Evolutionary conservation across 2,888 invertebrate genomes (phyloP), one percentile per base, ranked within the genome.

Genomic region (Patella depressa): DNA sequence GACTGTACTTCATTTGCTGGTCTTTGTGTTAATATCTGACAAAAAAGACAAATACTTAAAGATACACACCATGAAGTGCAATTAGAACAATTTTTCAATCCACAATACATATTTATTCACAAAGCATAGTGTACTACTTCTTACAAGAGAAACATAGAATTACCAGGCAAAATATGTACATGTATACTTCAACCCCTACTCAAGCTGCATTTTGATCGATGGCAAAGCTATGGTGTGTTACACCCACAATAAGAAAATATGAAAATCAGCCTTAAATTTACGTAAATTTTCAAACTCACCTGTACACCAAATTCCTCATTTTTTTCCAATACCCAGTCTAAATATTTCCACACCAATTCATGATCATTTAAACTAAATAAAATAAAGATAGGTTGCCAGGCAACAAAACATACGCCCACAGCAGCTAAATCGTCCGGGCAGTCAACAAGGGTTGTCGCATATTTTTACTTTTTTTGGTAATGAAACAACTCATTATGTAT

Each of bases 341-440:
- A 88, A 86, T 92, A 92, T 78, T 91, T 91, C 92, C 92, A 92
- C 17, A 93, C 85, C 65, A 92, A 80, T n/a, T 91, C 90, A 82
- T 89, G 87, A 82, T 92, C 90, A 84, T 84, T 86, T 75, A 92
- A 84, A 81, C 91, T 91, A 82, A 71, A 86, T 88, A 77, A 75
- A 71, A 73, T 11, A 71, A 55, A 17, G 14, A 3, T 15, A 71
- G 15, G 73, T 17, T 34, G 17, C 2, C 4, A n/a, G n/a, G n/a
- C n/a, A n/a, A n/a, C n/a, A n/a, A n/a, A n/a, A n/a, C n/a, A n/a
- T n/a, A n/a, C n/a, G n/a, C n/a, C n/a, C n/a, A n/a, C n/a, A n/a
- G n/a, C n/a, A n/a, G n/a, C n/a, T n/a, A n/a, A n/a, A n/a, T n/a
- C n/a, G n/a, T n/a, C n/a, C n/a, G n/a, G n/a, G n/a, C n/a, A n/a